Evolutionary conservation across 1,140 invertebrate genomes (phyloP).

Genomic region (Calephelis virginiensis): DNA sequence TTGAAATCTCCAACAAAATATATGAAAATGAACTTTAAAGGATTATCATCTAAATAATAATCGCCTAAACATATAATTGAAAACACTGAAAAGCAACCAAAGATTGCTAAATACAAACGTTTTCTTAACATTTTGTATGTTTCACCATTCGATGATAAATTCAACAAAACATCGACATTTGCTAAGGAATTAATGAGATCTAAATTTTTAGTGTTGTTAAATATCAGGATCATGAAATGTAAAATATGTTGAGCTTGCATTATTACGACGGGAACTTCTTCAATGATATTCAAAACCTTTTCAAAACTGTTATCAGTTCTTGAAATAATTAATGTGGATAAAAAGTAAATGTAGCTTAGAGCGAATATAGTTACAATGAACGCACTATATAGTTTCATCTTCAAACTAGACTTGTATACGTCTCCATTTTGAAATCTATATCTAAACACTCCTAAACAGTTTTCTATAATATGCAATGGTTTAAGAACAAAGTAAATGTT

Average conservation of each 20-base stretch:
- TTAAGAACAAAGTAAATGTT: constrained; percentile 30
- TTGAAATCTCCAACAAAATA: constrained; percentile 40
- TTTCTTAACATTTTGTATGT: constrained; percentile 39
- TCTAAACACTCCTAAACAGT: constrained; percentile 46
- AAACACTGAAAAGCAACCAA: constrained; percentile 20
- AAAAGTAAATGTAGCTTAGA: background rate
- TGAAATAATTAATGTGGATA: background rate
- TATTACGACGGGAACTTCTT: constrained; percentile 37
- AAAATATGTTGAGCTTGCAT: constrained; percentile 39
- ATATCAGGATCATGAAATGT: constrained; percentile 34
- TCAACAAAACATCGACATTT: constrained; percentile 40
- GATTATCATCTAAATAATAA: background rate
- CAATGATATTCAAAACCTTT: constrained; percentile 29
- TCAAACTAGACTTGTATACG: constrained; percentile 29
- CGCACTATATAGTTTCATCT: constrained; percentile 36
- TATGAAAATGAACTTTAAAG: constrained; percentile 21
- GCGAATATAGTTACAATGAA: constrained; percentile 22
- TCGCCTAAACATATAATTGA: constrained; percentile 15
- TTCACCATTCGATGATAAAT: constrained; percentile 31
- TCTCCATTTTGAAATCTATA: constrained; percentile 28
- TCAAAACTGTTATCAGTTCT: background rate
- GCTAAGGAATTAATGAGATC: constrained; percentile 37
- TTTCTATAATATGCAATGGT: constrained; percentile 39
- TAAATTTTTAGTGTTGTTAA: constrained; percentile 33
- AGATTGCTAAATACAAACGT: constrained; percentile 23